phyloP scores from a whole-genome alignment of 1,140 invertebrate genomes.

The Camponotus vicinus region DNA sequence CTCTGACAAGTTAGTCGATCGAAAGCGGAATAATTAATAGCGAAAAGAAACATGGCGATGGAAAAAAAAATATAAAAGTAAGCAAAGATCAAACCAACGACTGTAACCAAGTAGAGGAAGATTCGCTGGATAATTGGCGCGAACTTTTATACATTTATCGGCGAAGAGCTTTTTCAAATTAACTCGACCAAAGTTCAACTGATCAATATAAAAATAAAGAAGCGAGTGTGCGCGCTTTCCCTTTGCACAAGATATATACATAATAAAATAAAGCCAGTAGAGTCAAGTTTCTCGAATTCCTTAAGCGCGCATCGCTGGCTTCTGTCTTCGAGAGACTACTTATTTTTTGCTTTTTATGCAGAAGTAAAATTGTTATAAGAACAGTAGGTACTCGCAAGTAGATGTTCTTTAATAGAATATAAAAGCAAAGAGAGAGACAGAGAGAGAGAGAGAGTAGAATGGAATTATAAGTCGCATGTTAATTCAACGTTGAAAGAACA shows the following conservation, averaged over 20 bases:
- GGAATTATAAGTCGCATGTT: slow-evolving; percentile 18
- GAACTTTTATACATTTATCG: slow-evolving; percentile 62
- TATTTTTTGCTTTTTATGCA: slow-evolving; percentile 3
- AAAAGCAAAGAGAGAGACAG: background rate
- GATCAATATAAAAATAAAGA: slow-evolving; percentile 60
- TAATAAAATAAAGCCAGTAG: slow-evolving; percentile 26
- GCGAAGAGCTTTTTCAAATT: slow-evolving; percentile 63
- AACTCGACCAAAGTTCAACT: slow-evolving; percentile 28
- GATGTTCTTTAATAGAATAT: slow-evolving; percentile 10
- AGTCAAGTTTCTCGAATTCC: slow-evolving; percentile 28
- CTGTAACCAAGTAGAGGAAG: background rate
- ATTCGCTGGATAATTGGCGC: slow-evolving; percentile 47
- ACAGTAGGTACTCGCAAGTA: background rate
- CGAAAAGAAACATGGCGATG: background rate
- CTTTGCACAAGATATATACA: background rate
- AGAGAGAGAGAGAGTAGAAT: background rate
- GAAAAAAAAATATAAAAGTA: slow-evolving; percentile 10
- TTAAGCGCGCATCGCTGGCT: slow-evolving; percentile 35
- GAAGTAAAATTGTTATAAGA: slow-evolving; percentile 42
- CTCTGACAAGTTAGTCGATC: slow-evolving; percentile 3
- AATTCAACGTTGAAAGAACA: slow-evolving; percentile 26
- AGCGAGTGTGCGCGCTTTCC: background rate
- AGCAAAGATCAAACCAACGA: slow-evolving; percentile 45
- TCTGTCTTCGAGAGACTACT: background rate
- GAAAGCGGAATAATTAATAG: slow-evolving; percentile 17